Evolutionary conservation across 2,888 invertebrate species (phyloP).

Genomic region (Eutolmus rufibarbis): DNA sequence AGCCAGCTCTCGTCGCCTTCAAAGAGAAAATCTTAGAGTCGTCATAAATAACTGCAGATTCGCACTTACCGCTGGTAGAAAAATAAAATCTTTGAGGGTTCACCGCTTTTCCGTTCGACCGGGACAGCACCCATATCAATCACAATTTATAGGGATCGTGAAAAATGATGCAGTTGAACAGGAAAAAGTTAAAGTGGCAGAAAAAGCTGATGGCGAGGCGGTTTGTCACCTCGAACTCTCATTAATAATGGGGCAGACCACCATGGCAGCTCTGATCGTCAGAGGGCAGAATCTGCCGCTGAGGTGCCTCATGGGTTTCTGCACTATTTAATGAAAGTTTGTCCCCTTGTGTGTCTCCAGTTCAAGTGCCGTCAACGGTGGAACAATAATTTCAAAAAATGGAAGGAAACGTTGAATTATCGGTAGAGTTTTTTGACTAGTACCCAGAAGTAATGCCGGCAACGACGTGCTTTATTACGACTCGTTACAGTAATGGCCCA

Average conservation of each 20-base stretch:
- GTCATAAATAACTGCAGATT: conserved; percentile 14
- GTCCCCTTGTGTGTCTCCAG: neutral
- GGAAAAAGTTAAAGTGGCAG: conserved; percentile 6
- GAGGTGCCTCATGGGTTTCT: neutral
- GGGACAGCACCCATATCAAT: conserved; percentile 18
- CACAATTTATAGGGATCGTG: conserved; percentile 41
- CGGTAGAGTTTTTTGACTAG: neutral
- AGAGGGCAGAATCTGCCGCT: neutral
- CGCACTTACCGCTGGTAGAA: neutral
- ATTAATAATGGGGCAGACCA: conserved; percentile 2
- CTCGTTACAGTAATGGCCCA: conserved; percentile 45
- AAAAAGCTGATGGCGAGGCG: neutral
- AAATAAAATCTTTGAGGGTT: neutral
- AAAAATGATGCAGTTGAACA: conserved; percentile 39
- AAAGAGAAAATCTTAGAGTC: neutral
- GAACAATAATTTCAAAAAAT: neutral
- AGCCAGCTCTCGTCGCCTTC: neutral
- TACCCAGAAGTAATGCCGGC: conserved; percentile 23
- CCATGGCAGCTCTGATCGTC: neutral
- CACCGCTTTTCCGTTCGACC: neutral
- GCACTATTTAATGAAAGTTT: conserved; percentile 18
- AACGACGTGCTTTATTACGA: conserved; percentile 44
- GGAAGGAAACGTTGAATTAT: conserved; percentile 10
- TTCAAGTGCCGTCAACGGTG: neutral
- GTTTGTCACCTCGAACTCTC: conserved; percentile 31